Percentiles rank a stretch among this genome's conserved stretches.
These are phyloP conservation scores for Fabriciana adippe DNA, from an alignment of 2,888 invertebrate species.

Conservation along the genomic window DNA sequence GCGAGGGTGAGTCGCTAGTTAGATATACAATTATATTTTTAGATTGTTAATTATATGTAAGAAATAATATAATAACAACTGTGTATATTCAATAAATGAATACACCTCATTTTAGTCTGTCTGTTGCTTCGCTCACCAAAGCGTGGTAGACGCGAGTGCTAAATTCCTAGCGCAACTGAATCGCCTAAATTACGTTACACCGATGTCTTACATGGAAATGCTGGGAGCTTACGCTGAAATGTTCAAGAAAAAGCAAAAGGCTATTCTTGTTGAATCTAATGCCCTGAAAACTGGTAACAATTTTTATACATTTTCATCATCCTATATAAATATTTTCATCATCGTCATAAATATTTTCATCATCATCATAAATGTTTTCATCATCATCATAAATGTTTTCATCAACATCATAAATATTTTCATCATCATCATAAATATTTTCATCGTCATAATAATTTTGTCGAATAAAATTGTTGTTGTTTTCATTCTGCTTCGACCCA, in stretches of 20 bases:
- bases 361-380: background rate
- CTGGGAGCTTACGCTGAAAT: slow-evolving; percentile 90
- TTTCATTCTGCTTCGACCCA: too few relatives aligned
- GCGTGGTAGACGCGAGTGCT: slow-evolving; percentile 87
- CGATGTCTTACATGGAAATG: slow-evolving; percentile 93
- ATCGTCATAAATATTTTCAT: background rate
- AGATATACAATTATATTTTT: too few relatives aligned
- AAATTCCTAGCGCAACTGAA: slow-evolving; percentile 87
- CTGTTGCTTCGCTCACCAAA: slow-evolving; percentile 84
- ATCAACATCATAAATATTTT: background rate
- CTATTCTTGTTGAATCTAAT: slow-evolving; percentile 78
- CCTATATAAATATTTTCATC: background rate
- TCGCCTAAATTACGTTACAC: slow-evolving; percentile 93
- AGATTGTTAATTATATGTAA: too few relatives aligned
- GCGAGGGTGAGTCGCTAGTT: too few relatives aligned
- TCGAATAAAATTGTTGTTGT: too few relatives aligned
- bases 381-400: background rate
- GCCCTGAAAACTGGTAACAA: slow-evolving; percentile 83
- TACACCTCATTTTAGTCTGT: slow-evolving; percentile 56
- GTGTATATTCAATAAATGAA: too few relatives aligned
- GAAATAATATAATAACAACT: too few relatives aligned
- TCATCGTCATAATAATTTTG: too few relatives aligned
- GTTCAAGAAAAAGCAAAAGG: slow-evolving; percentile 85
- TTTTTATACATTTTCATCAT: background rate
- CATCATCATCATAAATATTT: too few relatives aligned